These are phyloP conservation scores for Prochilodus magdalenae DNA, from an alignment of 2,113 vertebrate species.

Conservation along the genomic window DNA sequence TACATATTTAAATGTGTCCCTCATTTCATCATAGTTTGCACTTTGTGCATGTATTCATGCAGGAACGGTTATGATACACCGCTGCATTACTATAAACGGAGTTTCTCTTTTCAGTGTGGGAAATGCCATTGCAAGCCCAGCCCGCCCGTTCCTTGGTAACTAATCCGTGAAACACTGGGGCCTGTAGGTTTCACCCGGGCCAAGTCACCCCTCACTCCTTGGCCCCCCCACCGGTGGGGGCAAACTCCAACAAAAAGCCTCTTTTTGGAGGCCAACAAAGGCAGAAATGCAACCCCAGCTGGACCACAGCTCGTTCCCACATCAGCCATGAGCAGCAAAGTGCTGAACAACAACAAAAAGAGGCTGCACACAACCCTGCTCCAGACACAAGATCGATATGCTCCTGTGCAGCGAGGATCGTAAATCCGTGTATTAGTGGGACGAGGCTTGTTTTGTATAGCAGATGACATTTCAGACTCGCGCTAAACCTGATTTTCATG, in stretches of 20 bases:
- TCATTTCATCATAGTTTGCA: no score
- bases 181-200: conserved; percentile 73
- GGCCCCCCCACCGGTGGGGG: conserved; percentile 58
- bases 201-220: conserved; percentile 72
- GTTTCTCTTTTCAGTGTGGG: background rate
- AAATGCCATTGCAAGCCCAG: conserved; percentile 67
- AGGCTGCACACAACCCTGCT: conserved; percentile 13
- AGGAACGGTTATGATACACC: no score
- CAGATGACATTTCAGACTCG: no score
- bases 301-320: conserved; percentile 75
- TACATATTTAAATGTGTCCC: no score
- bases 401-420: background rate
- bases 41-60: no score
- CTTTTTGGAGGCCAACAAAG: conserved; percentile 79
- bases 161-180: conserved; percentile 80
- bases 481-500: no score
- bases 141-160: conserved; percentile 78
- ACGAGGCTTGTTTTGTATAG: background rate
- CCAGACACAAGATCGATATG: background rate
- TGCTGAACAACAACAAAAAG: background rate
- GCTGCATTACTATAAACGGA: no score
- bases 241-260: conserved; percentile 79
- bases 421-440: background rate
- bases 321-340: conserved; percentile 61
- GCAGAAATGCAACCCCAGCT: conserved; percentile 79